phyloP scores from a whole-genome alignment of 2,888 invertebrate species.

The Acronicta leporina region DNA sequence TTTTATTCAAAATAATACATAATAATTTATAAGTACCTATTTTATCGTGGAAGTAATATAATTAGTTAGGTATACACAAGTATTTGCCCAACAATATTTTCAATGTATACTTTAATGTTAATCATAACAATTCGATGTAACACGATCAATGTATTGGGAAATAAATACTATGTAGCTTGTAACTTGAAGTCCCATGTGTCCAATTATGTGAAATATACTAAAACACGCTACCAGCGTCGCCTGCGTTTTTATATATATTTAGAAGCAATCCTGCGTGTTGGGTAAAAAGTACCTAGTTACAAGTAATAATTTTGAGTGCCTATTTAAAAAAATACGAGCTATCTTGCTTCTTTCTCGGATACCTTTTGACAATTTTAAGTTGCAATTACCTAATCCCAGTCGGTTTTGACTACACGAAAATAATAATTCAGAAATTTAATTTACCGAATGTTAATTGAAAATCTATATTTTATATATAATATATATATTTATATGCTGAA shows the following conservation, averaged over 20 bases:
- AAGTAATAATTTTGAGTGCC: no score
- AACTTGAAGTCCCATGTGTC: conserved; percentile 51
- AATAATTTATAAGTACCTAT: conserved; percentile 2
- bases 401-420: no score
- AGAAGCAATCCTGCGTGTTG: conserved; percentile 34
- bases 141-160: conserved; percentile 15
- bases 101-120: background rate
- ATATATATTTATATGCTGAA: no score
- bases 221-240: conserved; percentile 43
- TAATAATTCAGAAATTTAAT: no score
- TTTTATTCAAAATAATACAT: background rate
- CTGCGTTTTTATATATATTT: conserved; percentile 60
- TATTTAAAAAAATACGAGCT: no score
- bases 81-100: conserved; percentile 4
- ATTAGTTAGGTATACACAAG: background rate
- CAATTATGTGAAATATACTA: conserved; percentile 38
- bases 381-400: no score
- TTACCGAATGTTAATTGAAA: no score
- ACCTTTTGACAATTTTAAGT: no score
- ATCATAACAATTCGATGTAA: background rate
- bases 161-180: conserved; percentile 55
- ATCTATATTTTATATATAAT: no score
- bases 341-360: no score
- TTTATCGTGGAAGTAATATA: conserved; percentile 9
- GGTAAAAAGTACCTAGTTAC: background rate